Conservation (phyloP, 2,888 invertebrate genomes). For the Busseola fusca region DNA sequence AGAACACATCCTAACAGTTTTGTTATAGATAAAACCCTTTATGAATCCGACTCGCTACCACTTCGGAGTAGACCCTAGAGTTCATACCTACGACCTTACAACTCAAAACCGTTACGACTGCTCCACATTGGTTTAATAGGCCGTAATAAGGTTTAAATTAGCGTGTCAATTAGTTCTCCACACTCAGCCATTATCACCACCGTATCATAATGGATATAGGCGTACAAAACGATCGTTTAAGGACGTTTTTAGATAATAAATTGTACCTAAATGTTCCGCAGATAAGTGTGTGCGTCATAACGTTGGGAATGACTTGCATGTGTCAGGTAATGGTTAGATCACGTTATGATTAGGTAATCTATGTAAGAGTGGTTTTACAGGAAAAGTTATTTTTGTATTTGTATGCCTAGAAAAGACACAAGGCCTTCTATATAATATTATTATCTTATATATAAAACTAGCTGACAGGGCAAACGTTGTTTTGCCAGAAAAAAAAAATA, state of each 20-base stretch:
- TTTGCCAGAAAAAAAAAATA: too few relatives aligned
- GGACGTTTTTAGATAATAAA: conserved; percentile 33
- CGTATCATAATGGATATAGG: background rate
- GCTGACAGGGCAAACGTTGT: too few relatives aligned
- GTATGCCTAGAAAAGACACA: background rate
- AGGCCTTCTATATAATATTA: too few relatives aligned
- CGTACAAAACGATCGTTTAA: conserved; percentile 13
- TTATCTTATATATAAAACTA: too few relatives aligned
- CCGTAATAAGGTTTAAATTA: conserved; percentile 9
- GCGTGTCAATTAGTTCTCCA: conserved; percentile 10
- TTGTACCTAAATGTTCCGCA: conserved; percentile 6
- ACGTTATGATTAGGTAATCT: conserved; percentile 28
- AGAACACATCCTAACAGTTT: too few relatives aligned
- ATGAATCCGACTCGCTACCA: too few relatives aligned
- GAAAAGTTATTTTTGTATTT: background rate
- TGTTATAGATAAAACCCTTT: too few relatives aligned
- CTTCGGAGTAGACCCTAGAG: background rate
- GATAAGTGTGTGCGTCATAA: conserved; percentile 30
- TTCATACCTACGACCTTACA: background rate
- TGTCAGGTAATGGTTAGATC: conserved; percentile 21
- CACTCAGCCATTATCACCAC: conserved; percentile 23
- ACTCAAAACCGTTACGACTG: background rate
- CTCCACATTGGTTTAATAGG: background rate
- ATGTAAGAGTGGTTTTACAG: conserved; percentile 22
- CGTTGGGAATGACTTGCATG: conserved; percentile 6